Evolutionary conservation across 2,888 invertebrate species (phyloP), one percentile per base, ranked within the genome.

Genomic region (Atethmia centrago): DNA sequence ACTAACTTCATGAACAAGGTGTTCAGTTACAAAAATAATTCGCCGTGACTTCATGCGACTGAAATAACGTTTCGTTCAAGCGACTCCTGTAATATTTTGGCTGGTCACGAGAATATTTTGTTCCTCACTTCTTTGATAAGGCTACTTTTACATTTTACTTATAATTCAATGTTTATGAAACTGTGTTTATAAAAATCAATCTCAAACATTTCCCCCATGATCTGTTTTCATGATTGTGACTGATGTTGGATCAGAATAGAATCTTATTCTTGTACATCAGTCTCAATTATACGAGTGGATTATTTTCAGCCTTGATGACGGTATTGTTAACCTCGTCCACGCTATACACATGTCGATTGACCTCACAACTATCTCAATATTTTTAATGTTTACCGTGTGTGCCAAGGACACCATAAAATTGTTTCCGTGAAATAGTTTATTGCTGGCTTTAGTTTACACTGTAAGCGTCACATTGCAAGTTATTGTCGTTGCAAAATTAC

Each of bases 271-370:
- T 86, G 92, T 88, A 84, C 80, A 86, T 82, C 85, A 82, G 90
- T 91, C 90, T 90, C 90, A 90, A 94, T 92, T 92, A 89, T 89
- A 87, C 86, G 88, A 84, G 89, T 87, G 88, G 90, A 92, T 94
- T 94, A 94, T 94, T 94, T 92, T 85, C 88, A 92, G 94, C 95
- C 94, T 95, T 94, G 94, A 94, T 95, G 95, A 94, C 95, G 95
- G 89, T 93, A 93, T 92, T 93, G 93, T 93, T 93, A 94, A 94
- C 96, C 96, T 95, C 94, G 95, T 89, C 88, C 74, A 82, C 55
- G 87, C 89, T 88, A 90, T 91, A 93, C 93, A 93, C 92, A 93
- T 89, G 90, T 90, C 84, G 87, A 89, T 88, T 89, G 91, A 90
- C 92, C 93, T 93, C 88, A 88, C 73, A 87, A 91, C 82, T 88